Conservation (phyloP, 2,113 vertebrate genomes). For the Seriola dumerili region DNA sequence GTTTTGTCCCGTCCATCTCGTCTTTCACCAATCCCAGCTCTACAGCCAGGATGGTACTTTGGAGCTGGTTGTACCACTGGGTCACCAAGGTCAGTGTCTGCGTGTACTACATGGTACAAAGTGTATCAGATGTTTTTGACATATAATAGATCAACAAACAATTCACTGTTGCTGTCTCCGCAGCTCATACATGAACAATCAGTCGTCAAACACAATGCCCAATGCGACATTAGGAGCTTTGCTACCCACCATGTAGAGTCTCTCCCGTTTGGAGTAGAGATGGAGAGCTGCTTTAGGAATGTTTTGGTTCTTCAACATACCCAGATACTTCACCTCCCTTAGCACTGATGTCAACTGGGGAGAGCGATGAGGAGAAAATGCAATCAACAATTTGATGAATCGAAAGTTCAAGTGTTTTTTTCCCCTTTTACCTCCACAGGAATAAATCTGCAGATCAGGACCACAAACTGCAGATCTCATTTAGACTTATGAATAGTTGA, state of each 20-base stretch:
- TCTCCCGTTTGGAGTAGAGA: constrained; percentile 82
- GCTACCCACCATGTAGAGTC: constrained; percentile 79
- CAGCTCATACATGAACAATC: background rate
- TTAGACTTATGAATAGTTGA: background rate
- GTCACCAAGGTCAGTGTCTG: constrained; percentile 80
- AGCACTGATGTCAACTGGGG: constrained; percentile 83
- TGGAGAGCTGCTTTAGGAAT: constrained; percentile 80
- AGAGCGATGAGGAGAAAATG: constrained; percentile 11
- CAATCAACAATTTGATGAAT: background rate
- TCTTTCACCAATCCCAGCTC: constrained; percentile 74
- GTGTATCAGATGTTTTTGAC: background rate
- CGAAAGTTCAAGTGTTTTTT: background rate
- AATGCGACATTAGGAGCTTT: too few species aligned
- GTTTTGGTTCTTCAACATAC: constrained; percentile 81
- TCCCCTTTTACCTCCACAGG: background rate
- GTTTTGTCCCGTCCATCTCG: constrained; percentile 74
- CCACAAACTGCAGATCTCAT: constrained; percentile 17
- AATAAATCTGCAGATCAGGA: background rate
- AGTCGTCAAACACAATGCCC: background rate
- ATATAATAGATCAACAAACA: background rate
- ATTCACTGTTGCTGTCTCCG: background rate
- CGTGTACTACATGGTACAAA: constrained; percentile 71
- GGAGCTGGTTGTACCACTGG: constrained; percentile 83
- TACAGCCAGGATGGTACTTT: constrained; percentile 79
- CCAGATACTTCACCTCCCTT: constrained; percentile 83